Base-by-base conservation (phyloP, 1,140 invertebrate genomes). In the Conus ventricosus region DNA sequence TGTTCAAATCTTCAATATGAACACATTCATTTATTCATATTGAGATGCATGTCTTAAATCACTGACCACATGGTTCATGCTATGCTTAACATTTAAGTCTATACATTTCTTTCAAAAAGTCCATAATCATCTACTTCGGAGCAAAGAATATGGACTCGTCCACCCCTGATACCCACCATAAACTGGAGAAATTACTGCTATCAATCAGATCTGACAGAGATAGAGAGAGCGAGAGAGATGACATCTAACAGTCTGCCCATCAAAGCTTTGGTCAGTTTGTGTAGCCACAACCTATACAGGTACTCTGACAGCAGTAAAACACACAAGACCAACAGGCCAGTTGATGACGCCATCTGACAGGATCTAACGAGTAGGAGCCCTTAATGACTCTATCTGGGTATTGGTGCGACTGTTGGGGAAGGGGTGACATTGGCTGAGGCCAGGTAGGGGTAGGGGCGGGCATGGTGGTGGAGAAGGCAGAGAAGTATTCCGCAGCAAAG, bases 401-500 rank as follows among this genome's bases (percentile, higher is more conserved):
- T 94, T 95, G 75, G 92, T 92, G 88, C 93, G 85, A 82, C 93
- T 94, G 51, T 90, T 90, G 13, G 94, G 94, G 87, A 94, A 95
- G 39, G 39, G 23, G 94, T 93, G 13, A 92, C 91, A 53, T 90
- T 91, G 60, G 92, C 92, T 20, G 94, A 94, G 25, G 92, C 92
- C 71, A 93, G 54, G 83, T 94, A 95, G 4, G 94, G 51, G 92
- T 91, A 1, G 91, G 25, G 51, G 90, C 91, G 25, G 93, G 92
- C 90, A 95, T 93, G 13, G 90, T 90, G 13, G 93, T 91, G 23
- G 95, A 95, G 90, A 95, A 95, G 1, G 94, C 92, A n/a, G 95
- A 91, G 89, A 95, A 95, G 90, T 95, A 95, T 60, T 95, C 94
- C 6, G 94, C 95, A 85, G 94, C 93, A 91, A 95, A 95, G 51